These are phyloP conservation scores for Myanophis thanlyinensis DNA, from an alignment of 2,113 vertebrate genomes.

Conservation along the genomic window DNA sequence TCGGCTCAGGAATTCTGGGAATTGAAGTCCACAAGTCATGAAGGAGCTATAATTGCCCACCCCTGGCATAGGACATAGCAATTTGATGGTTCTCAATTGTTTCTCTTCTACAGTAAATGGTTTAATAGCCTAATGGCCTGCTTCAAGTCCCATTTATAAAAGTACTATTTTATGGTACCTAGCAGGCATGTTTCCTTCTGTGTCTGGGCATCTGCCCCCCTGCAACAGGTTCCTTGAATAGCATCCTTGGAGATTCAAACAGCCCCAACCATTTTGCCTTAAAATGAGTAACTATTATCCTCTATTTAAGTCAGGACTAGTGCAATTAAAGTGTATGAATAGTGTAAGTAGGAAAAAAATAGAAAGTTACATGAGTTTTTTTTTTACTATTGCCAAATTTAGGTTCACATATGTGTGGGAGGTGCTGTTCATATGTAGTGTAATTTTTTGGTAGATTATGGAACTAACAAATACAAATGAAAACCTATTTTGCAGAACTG, in stretches of 20 bases:
- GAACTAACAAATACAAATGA: not conserved
- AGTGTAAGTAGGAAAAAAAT: not conserved
- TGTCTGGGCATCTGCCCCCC: not conserved
- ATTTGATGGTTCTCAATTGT: not conserved
- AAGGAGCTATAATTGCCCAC: too few species aligned
- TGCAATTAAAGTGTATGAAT: not conserved
- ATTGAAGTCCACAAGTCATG: too few species aligned
- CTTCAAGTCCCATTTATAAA: not conserved
- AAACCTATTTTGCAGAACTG: not conserved
- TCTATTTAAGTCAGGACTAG: not conserved
- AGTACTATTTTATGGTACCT: not conserved
- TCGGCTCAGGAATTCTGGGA: too few species aligned
- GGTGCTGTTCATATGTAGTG: not conserved
- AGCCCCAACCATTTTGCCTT: not conserved
- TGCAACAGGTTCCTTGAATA: not conserved
- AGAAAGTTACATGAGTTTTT: not conserved
- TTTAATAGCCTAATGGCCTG: not conserved
- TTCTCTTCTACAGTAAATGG: not conserved
- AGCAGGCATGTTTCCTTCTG: not conserved
- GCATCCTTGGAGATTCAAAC: not conserved
- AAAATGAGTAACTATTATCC: not conserved
- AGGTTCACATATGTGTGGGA: not conserved
- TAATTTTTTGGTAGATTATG: not conserved
- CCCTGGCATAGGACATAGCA: not conserved
- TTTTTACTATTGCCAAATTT: not conserved